Conservation (phyloP, 1,140 invertebrate species). For the Cherax quadricarinatus region DNA sequence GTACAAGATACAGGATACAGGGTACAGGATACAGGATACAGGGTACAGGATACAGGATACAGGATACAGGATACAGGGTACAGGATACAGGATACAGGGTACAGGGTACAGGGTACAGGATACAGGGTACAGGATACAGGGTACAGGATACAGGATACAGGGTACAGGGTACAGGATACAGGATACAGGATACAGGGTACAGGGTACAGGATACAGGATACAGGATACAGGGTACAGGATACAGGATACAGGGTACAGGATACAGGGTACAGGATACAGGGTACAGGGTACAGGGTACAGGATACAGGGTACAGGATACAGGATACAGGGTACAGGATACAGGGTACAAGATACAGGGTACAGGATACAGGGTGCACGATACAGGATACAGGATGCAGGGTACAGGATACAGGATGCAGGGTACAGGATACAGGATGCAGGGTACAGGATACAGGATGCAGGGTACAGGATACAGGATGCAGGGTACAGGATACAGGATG, state of each 20-base stretch:
- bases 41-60: too few species aligned
- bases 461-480: not conserved
- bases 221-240: not conserved
- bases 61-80: too few species aligned
- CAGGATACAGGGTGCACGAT: too few species aligned
- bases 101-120: not conserved
- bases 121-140: not conserved
- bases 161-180: not conserved
- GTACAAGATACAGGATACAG: too few species aligned
- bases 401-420: not conserved
- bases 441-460: not conserved
- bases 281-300: not conserved
- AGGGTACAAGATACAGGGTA: not conserved
- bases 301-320: not conserved
- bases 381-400: too few species aligned
- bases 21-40: too few species aligned
- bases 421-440: not conserved
- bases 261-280: not conserved
- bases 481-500: not conserved
- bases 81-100: too few species aligned
- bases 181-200: not conserved
- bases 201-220: not conserved
- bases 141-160: not conserved
- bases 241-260: not conserved
- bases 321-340: not conserved